These are phyloP conservation scores for Rhynchophorus ferrugineus DNA, from an alignment of 1,140 invertebrate species.

Conservation along the genomic window DNA sequence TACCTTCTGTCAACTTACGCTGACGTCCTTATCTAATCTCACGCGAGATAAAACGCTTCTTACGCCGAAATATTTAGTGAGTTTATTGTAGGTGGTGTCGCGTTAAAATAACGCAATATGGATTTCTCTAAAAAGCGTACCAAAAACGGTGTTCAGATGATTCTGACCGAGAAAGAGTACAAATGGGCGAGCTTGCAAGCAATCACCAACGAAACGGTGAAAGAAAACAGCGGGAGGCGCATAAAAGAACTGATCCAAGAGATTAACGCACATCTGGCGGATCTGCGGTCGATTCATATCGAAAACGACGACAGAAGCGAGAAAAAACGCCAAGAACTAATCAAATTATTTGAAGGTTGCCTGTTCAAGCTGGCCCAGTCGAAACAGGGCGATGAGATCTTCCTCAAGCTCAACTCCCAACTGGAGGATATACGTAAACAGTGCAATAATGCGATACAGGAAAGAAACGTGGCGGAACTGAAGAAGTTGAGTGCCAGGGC, in stretches of 20 bases:
- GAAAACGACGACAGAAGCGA: constrained; percentile 2
- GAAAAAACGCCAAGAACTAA: constrained; percentile 7
- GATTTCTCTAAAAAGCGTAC: no score
- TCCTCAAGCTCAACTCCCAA: constrained; percentile 1
- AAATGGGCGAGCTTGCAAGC: constrained; percentile 21
- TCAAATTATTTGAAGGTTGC: constrained; percentile 19
- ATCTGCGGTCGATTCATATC: constrained; percentile 2
- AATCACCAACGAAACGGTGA: constrained; percentile 13
- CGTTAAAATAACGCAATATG: no score
- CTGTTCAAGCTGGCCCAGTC: constrained; percentile 8
- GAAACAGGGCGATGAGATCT: constrained; percentile 1
- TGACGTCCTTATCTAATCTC: no score
- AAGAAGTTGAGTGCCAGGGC: constrained; percentile 5
- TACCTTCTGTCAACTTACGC: no score
- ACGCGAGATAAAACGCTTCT: no score
- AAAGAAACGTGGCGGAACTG: constrained; percentile 8
- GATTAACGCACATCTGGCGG: constrained; percentile 11
- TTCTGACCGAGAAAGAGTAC: constrained; percentile 15
- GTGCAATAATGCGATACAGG: constrained; percentile 4
- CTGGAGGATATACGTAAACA: constrained; percentile 4
- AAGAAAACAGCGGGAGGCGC: constrained; percentile 12
- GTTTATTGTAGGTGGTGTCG: no score
- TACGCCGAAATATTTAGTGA: no score
- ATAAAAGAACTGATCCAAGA: constrained; percentile 18
- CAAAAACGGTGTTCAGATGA: no score